Evolutionary conservation across 2,797 vertebrate genomes (phyloP).

Genomic region (Carapus acus): DNA sequence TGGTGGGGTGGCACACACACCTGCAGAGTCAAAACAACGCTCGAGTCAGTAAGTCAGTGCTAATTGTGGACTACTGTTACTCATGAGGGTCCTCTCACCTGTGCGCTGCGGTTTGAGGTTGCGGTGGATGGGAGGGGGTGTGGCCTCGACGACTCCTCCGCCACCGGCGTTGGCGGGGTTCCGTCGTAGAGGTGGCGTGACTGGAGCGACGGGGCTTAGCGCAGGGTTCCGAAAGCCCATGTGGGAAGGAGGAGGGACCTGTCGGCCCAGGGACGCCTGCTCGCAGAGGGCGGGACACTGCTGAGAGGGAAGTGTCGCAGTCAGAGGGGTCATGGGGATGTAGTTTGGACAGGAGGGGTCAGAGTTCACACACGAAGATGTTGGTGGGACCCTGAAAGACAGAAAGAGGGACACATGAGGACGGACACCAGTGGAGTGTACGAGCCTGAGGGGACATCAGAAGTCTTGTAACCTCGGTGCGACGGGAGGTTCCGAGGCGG

Average conservation of each 20-base stretch:
- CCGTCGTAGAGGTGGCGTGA: slow-evolving; percentile 68
- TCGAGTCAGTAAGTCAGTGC: too few species aligned
- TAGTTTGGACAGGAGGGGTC: slow-evolving; percentile 80
- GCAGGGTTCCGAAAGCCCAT: slow-evolving; percentile 79
- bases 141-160: slow-evolving; percentile 63
- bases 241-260: slow-evolving; percentile 85
- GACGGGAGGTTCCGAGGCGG: slow-evolving; percentile 70
- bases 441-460: too few species aligned
- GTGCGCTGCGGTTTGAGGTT: slow-evolving; percentile 65
- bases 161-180: slow-evolving; percentile 53
- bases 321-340: slow-evolving; percentile 84
- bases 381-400: slow-evolving; percentile 39
- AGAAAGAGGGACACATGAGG: slow-evolving; percentile 7
- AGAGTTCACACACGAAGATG: slow-evolving; percentile 72
- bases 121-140: slow-evolving; percentile 83
- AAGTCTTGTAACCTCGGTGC: slow-evolving; percentile 40
- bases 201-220: slow-evolving; percentile 8
- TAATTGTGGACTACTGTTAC: too few species aligned
- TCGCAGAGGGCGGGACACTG: slow-evolving; percentile 57
- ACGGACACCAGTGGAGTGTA: too few species aligned
- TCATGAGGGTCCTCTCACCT: slow-evolving; percentile 30
- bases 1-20: slow-evolving; percentile 4
- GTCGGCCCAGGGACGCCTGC: slow-evolving; percentile 79
- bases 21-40: slow-evolving; percentile 18
- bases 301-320: slow-evolving; percentile 56